Evolutionary conservation across 53 echinoderm and acorn worm species (phyloP).

Genomic region (Henricia sp.): DNA sequence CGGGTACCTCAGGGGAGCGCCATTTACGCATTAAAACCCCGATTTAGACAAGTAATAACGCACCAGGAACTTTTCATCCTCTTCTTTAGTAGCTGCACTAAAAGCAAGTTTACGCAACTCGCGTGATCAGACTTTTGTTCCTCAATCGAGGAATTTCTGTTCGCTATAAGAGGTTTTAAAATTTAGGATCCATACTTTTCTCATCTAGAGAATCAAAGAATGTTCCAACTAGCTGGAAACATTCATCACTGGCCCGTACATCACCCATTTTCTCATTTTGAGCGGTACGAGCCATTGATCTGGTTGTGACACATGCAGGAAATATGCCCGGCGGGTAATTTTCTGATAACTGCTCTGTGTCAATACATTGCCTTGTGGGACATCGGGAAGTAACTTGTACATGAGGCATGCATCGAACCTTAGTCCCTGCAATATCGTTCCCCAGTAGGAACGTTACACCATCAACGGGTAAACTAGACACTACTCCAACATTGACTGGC

Average conservation of each 20-base stretch:
- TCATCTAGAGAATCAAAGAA: background rate
- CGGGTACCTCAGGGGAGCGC: constrained; percentile 42
- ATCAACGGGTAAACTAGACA: background rate
- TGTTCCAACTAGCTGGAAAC: background rate
- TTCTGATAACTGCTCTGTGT: constrained; percentile 18
- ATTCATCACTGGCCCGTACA: background rate
- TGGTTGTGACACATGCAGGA: constrained; percentile 6
- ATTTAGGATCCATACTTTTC: constrained; percentile 1
- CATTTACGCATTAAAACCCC: constrained; percentile 70
- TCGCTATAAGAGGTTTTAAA: background rate
- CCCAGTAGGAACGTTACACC: constrained; percentile 13
- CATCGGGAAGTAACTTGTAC: too few species aligned
- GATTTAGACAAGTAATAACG: constrained; percentile 28
- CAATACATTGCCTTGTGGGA: background rate
- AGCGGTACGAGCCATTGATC: background rate
- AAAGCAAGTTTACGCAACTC: constrained; percentile 15
- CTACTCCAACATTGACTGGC: background rate
- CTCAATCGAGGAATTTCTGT: background rate
- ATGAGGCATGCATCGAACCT: constrained; percentile 6
- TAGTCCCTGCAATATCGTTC: constrained; percentile 27
- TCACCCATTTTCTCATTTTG: background rate
- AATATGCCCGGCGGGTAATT: constrained; percentile 29
- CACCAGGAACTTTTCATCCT: background rate
- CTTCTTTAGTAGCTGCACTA: constrained; percentile 6
- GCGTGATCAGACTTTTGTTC: background rate